Evolutionary conservation across 2,888 invertebrate species (phyloP).

Genomic region (Drosophila yooni): DNA sequence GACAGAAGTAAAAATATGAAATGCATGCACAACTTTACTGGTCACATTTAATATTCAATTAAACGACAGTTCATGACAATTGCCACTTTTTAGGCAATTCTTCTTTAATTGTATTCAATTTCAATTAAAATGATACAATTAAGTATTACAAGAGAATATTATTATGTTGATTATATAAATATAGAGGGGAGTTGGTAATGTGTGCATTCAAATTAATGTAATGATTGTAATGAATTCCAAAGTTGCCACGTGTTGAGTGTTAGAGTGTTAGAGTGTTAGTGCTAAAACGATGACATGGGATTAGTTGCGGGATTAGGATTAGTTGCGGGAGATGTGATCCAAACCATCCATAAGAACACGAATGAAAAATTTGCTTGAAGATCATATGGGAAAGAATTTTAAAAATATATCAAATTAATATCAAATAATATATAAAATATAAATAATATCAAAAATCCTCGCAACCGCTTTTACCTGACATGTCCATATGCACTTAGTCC

Average conservation of each 20-base stretch:
- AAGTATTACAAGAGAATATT: not conserved
- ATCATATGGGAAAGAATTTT: not conserved
- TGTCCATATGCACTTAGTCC: not conserved
- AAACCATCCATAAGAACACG: not conserved
- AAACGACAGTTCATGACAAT: constrained; percentile 1
- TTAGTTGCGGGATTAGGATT: not conserved
- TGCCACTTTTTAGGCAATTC: not conserved
- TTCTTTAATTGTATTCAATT: not conserved
- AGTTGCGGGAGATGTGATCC: not conserved
- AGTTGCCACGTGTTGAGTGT: too few relatives aligned
- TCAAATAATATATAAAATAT: not conserved
- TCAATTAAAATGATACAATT: not conserved
- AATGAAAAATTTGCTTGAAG: not conserved
- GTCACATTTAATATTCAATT: constrained; percentile 9
- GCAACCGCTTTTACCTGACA: not conserved
- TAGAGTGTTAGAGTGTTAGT: not conserved
- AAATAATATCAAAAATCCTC: not conserved
- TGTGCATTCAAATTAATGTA: not conserved
- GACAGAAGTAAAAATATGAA: not conserved
- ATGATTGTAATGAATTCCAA: not conserved
- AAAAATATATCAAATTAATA: not conserved
- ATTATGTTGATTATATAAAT: not conserved
- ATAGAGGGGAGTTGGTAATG: not conserved
- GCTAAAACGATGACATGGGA: not conserved
- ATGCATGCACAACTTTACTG: not conserved